Evolutionary conservation across 2,888 invertebrate genomes (phyloP), one percentile per base, ranked within the genome.

Genomic region (Allacma fusca): DNA sequence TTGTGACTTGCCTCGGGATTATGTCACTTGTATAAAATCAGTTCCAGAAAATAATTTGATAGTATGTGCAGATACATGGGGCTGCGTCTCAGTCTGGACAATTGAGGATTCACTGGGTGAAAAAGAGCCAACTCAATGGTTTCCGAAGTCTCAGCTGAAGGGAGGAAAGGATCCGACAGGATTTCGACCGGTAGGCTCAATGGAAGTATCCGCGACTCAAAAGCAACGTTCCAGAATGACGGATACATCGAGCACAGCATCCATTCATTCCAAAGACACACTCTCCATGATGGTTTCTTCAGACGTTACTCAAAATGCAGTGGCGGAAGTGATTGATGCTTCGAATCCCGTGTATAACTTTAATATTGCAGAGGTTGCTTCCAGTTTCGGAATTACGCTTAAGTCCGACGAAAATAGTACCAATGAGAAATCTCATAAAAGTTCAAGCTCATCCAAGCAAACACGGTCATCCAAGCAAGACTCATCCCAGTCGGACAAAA

Each of bases 11-110:
- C 69, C 78, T 4, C 26, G 71, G 19, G 80, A 80, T 24, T 78
- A 71, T 24, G 78, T 80, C 12, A 80, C 80, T 0, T 68, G 70
- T 57, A 74, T 80, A 19, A 78, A 78, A 70, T 76, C 72, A 16
- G 68, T 59, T 0, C 72, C 71, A 1, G 68, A 59, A 19, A 80
- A 78, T 50, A 80, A 75, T 65, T 21, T 71, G 26, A 4, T 80
- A 21, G 74, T 80, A 16, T 76, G 70, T 65, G 74, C 80, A 1
- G 80, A 80, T 29, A 78, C 78, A 1, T 76, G 76, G 72, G 80
- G 80, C 4, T 72, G 73, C 23, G 76, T 80, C 16, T 78, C 80
- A 13, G 40, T 80, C 16, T 80, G 80, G 80, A 70, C 72, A 13
- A 69, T 78, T 12, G 65, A 74, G 16, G 80, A 80, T 50, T 40